Percentiles rank a stretch among this genome's conserved stretches.
phyloP scores from a whole-genome alignment of 1,140 invertebrate genomes.

The Heliconius himera region DNA sequence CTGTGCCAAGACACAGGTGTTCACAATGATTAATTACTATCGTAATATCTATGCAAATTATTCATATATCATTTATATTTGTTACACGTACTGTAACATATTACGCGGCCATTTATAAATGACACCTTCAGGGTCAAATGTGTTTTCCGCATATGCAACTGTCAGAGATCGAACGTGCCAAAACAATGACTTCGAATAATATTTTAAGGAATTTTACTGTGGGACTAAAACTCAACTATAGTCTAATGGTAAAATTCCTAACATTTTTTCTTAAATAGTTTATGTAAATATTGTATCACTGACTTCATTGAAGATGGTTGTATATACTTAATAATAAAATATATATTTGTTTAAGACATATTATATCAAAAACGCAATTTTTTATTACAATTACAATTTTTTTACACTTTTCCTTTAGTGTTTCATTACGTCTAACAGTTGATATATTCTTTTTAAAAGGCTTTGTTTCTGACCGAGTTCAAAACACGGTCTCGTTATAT shows the following conservation, averaged over 20 bases:
- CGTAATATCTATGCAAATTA: constrained; percentile 25
- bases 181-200: not conserved
- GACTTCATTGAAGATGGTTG: too few relatives aligned
- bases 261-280: too few relatives aligned
- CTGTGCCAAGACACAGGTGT: constrained; percentile 43
- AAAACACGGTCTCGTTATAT: not conserved
- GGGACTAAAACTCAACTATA: too few relatives aligned
- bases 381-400: too few relatives aligned
- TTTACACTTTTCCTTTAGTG: not conserved
- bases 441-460: not conserved
- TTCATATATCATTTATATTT: constrained; percentile 14
- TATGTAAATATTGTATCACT: too few relatives aligned
- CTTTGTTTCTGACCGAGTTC: not conserved
- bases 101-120: constrained; percentile 3
- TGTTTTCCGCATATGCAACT: not conserved
- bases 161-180: not conserved
- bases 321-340: too few relatives aligned
- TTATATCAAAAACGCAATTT: too few relatives aligned
- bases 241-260: too few relatives aligned
- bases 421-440: not conserved
- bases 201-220: too few relatives aligned
- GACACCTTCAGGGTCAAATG: constrained; percentile 7
- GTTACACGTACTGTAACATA: not conserved
- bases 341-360: too few relatives aligned
- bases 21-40: constrained; percentile 37